Conservation (phyloP, 2,888 invertebrate species). For the Unio pictorum region DNA sequence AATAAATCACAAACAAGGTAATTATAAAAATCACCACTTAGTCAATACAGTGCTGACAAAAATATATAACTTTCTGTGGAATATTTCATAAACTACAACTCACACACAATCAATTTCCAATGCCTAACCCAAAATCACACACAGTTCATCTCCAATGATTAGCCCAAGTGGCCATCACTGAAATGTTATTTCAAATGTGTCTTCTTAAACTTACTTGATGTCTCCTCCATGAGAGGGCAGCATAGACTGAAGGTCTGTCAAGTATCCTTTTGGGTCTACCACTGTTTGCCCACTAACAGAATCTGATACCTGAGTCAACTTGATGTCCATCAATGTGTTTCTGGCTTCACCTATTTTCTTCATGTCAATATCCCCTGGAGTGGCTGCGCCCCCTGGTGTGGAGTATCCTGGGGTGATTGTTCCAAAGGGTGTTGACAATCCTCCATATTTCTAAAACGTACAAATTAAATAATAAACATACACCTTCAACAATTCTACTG, state of each 20-base stretch:
- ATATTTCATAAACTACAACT: too few species aligned
- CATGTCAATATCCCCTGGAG: slow-evolving; percentile 88
- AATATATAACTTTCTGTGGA: too few species aligned
- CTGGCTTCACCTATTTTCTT: slow-evolving; percentile 99
- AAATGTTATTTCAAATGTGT: too few species aligned
- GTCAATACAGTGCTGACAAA: too few species aligned
- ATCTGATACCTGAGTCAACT: slow-evolving; percentile 96
- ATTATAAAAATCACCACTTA: too few species aligned
- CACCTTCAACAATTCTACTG: background rate
- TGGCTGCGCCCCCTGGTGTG: slow-evolving; percentile 72
- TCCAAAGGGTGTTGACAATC: slow-evolving; percentile 76
- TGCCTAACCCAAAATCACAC: too few species aligned
- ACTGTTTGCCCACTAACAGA: slow-evolving; percentile 99
- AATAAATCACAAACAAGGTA: too few species aligned
- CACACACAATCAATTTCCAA: too few species aligned
- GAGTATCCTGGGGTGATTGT: slow-evolving; percentile 57
- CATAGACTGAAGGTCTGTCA: slow-evolving; percentile 99
- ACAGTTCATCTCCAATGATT: too few species aligned
- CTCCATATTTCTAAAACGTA: slow-evolving; percentile 71
- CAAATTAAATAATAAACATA: slow-evolving; percentile 1
- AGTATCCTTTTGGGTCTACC: slow-evolving; percentile 98
- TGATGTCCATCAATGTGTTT: slow-evolving; percentile 99
- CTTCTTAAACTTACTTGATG: slow-evolving; percentile 79
- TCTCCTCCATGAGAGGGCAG: slow-evolving; percentile 98
- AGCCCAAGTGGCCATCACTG: too few species aligned